Base-by-base conservation (phyloP, 2,113 vertebrate genomes). In the Lampris megalopsis region DNA sequence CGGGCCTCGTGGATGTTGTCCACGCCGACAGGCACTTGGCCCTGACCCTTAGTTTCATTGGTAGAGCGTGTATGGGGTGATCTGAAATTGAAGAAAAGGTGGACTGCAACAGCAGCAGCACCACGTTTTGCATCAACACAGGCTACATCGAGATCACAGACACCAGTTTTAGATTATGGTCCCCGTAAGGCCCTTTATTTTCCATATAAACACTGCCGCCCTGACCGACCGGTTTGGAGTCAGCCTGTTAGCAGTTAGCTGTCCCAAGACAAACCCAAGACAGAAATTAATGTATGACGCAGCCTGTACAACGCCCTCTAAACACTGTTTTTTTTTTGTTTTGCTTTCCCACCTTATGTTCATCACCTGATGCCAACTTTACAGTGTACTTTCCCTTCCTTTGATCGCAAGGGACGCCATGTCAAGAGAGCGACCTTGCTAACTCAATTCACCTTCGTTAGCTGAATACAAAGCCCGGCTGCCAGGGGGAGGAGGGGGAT, bases 31-130 rank as follows among this genome's bases (percentile, higher is more conserved):
- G 68, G 67, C 60, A 69, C 54, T 84, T 83, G 24, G 24, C 24
- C 24, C 24, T 24, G 24, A 24, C 86, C 88, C 87, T 58, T 82
- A 83, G 85, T 81, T 86, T 74, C 68, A 70, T 24, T 59, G 73
- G 65, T 41, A 36, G 67, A 76, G 81, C 76, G 83, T 85, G 86
- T 86, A 90, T 75, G 47, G 66, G 60, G 63, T 87, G 87, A 87
- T 75, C 87, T 66, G 58, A 58, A 84, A 67, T 71, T 57, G 73
- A 74, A 56, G 40, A 49, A 77, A 77, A 91, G 87, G 86, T 80
- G 85, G 86, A 80, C 75, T 75, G 52, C 85, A 54, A 71, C 83
- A 69, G 24, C 24, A 24, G 24, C 24, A 38, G n/a, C 1, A 1
- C 47, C 40, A 42, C 49, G 24, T 60, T 11, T 48, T 24, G 37